Conservation (phyloP, 2,888 invertebrate species). For the Microctonus aethiopoides region DNA sequence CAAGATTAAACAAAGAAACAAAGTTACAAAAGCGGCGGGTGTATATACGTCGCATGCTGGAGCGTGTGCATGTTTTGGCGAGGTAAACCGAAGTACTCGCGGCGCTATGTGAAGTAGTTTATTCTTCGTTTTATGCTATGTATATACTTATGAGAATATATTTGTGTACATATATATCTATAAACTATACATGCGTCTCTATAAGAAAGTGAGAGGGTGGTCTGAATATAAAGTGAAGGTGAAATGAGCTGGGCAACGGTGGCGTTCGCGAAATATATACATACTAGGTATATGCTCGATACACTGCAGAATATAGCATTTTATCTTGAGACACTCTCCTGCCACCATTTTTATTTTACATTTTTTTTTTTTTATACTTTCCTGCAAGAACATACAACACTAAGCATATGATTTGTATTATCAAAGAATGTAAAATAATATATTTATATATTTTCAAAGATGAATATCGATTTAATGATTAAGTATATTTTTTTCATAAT, state of each 20-base stretch:
- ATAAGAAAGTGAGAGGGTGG: conserved; percentile 47
- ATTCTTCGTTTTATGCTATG: background rate
- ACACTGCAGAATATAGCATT: background rate
- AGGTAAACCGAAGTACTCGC: background rate
- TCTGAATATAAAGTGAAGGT: conserved; percentile 65
- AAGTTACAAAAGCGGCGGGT: background rate
- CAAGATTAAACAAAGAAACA: background rate
- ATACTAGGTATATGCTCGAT: background rate
- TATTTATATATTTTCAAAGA: background rate
- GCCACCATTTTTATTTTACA: background rate
- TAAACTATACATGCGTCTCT: background rate
- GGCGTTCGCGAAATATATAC: conserved; percentile 7
- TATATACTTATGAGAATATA: background rate
- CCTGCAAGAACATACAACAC: background rate
- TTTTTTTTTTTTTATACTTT: background rate
- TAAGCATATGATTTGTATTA: background rate
- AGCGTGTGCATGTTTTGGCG: background rate
- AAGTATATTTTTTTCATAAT: background rate
- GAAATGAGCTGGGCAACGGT: conserved; percentile 60
- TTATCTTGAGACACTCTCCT: background rate
- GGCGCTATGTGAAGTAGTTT: background rate
- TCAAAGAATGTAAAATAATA: background rate
- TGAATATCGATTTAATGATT: background rate
- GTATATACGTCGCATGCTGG: too few relatives aligned
- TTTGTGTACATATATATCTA: background rate